Evolutionary conservation across 2,888 invertebrate genomes (phyloP).

Genomic region (Drosophila quasianomalipes): DNA sequence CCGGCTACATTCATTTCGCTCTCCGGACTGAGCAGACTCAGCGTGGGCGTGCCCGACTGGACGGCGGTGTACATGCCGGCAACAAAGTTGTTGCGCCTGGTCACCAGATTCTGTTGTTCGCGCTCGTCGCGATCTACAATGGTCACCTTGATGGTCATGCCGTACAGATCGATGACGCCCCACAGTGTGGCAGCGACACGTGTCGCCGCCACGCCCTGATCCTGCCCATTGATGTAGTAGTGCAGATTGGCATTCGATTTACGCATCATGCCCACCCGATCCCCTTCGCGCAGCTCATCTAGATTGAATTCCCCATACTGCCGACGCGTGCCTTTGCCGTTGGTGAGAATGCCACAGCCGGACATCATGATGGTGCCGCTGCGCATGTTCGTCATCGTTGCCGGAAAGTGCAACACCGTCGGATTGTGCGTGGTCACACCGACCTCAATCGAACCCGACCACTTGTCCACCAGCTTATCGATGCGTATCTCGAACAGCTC

Average conservation of each 20-base stretch:
- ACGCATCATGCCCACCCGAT: conserved; percentile 96
- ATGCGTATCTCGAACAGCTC: conserved; percentile 98
- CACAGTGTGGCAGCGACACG: conserved; percentile 93
- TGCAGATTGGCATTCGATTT: conserved; percentile 94
- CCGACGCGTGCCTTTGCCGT: conserved; percentile 96
- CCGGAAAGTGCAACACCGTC: conserved; percentile 94
- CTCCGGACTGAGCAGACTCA: conserved; percentile 84
- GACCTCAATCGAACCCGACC: conserved; percentile 91
- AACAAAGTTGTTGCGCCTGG: conserved; percentile 88
- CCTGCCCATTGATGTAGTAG: conserved; percentile 96
- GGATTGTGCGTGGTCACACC: conserved; percentile 98
- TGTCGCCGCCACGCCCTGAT: conserved; percentile 96
- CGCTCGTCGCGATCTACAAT: conserved; percentile 94
- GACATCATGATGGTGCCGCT: conserved; percentile 98
- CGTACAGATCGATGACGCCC: conserved; percentile 98
- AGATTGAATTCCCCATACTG: conserved; percentile 97
- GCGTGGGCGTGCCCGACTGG: conserved; percentile 76
- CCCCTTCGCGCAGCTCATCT: conserved; percentile 96
- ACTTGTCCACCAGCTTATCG: conserved; percentile 96
- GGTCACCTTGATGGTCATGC: conserved; percentile 96
- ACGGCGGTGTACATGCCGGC: conserved; percentile 54
- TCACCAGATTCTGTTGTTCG: conserved; percentile 91
- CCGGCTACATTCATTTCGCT: conserved; percentile 83
- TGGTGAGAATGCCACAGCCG: conserved; percentile 97
- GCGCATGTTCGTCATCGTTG: conserved; percentile 99